Percentiles rank a stretch among this genome's conserved stretches.
Conservation (phyloP, 2,888 invertebrate species). For the Lithophane semibrunnea region DNA sequence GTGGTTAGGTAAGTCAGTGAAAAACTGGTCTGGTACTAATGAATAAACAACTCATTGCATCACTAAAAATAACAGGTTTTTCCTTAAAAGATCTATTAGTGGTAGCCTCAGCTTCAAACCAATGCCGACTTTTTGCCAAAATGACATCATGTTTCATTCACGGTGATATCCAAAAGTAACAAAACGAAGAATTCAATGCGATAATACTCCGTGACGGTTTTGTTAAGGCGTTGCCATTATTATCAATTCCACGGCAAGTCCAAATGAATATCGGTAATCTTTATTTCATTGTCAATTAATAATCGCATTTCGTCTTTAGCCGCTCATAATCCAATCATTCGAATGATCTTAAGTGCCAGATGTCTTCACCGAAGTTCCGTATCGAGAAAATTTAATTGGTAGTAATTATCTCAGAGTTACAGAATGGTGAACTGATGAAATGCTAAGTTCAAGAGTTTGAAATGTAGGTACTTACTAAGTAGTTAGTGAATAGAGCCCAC, state of each 20-base stretch:
- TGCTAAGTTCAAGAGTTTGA: constrained; percentile 20
- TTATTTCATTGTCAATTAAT: constrained; percentile 72
- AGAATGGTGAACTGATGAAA: constrained; percentile 20
- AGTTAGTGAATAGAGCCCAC: constrained; percentile 26
- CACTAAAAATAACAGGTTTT: constrained; percentile 19
- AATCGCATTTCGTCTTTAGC: constrained; percentile 67
- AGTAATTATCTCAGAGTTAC: constrained; percentile 40
- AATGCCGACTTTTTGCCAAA: constrained; percentile 61
- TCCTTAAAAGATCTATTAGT: constrained; percentile 32
- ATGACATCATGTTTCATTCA: constrained; percentile 73
- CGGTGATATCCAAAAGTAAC: constrained; percentile 65
- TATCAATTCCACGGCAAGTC: constrained; percentile 79
- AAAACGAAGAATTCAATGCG: constrained; percentile 66
- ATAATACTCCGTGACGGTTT: constrained; percentile 79
- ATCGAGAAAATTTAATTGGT: constrained; percentile 55
- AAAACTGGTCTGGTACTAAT: not conserved
- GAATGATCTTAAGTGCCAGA: constrained; percentile 61
- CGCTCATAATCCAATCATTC: constrained; percentile 64
- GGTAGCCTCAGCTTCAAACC: constrained; percentile 18
- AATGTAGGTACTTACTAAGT: constrained; percentile 27
- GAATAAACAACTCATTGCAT: not conserved
- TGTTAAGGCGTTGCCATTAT: constrained; percentile 75
- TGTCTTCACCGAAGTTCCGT: constrained; percentile 50
- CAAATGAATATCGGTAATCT: constrained; percentile 70
- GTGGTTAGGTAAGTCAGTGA: not conserved